Base-by-base conservation (phyloP, 1,140 invertebrate genomes). In the Meteorus sp. region DNA sequence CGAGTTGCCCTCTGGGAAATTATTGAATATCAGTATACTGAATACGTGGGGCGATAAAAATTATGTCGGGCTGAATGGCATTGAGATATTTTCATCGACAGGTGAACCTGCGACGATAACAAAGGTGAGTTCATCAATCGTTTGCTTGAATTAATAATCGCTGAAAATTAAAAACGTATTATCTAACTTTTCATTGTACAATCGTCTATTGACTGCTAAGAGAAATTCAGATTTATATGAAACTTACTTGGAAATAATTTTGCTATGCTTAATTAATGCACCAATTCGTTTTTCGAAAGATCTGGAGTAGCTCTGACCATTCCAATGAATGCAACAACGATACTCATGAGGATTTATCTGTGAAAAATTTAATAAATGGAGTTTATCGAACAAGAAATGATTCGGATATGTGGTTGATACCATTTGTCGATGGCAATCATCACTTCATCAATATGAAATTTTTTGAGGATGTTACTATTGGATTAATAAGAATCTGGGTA, bases 21-120 rank as follows among this genome's bases (percentile, higher is more conserved):
- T 84, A 47, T 71, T 93, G 56, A 82, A 85, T 53, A 78, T 93
- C 22, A 85, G 89, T 70, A 89, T 93, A 61, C 78, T 83, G 37
- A 85, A 82, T 3, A 92, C 90, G 15, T 93, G 91, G 91, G 91
- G 91, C n/a, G 91, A 93, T 71, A 85, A 86, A 64, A 85, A 89
- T 77, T 89, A 89, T 67, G 85, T 93, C 45, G 91, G 91, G 8
- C 72, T 93, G 9, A 92, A 90, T 69, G 90, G 90, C 0, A 85
- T 93, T 35, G 90, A 93, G 76, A 77, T 93, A 53, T 93, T 92
- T 71, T 84, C 85, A 55, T 74, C 74, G 51, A 80, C 80, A 43
- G 91, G 90, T 6, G 78, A 85, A 62, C 75, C 81, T 5, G 81
- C 84, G 2, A 63, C 72, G 45, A 75, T 87, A 50, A 78, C 81